Evolutionary conservation across 2,888 invertebrate genomes (phyloP), one percentile per base, ranked within the genome.

Genomic region (Drosophila pseudotalamancana): DNA sequence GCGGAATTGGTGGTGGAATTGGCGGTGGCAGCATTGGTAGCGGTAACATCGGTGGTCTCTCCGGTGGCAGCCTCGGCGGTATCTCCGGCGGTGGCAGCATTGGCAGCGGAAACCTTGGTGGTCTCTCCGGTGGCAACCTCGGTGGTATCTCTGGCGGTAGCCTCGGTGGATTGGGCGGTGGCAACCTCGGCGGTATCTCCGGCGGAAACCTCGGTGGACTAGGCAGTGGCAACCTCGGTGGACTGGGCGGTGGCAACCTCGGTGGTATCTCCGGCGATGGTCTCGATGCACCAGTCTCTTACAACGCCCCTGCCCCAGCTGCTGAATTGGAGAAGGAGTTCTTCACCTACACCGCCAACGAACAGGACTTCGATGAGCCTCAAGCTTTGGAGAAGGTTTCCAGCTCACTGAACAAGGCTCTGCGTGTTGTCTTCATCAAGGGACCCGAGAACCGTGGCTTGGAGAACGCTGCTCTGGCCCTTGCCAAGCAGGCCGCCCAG

Each of bases 391-490:
- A 88, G 35, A 72, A 71, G 14, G 72, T 78, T 5, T 75, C 77
- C 9, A 60, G 76, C 46, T 71, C 81, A 3, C 9, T 89, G 59
- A 90, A 89, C 69, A 87, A 88, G 67, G 88, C 78, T 54, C 85
- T 91, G 21, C 90, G 90, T 19, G 89, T 90, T 18, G 65, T 90
- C 45, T 90, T 90, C 81, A 90, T 90, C 65, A 90, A 90, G 77
- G 88, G 90, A 53, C 90, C 90, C 69, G 89, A 89, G 72, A 89
- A 89, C 68, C 88, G 77, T 57, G 89, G 87, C 5, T 23, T 89
- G 49, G 87, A 88, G 61, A 83, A 88, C 57, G 89, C 89, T 60
- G 89, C 86, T 32, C 67, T 89, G 35, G 74, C 85, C 59, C 53
- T 88, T 50, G 88, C 85, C 37, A 88, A 82, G 50, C 85, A 87